Conservation (phyloP, 2,888 invertebrate genomes). For the Drosophila mulleri region DNA sequence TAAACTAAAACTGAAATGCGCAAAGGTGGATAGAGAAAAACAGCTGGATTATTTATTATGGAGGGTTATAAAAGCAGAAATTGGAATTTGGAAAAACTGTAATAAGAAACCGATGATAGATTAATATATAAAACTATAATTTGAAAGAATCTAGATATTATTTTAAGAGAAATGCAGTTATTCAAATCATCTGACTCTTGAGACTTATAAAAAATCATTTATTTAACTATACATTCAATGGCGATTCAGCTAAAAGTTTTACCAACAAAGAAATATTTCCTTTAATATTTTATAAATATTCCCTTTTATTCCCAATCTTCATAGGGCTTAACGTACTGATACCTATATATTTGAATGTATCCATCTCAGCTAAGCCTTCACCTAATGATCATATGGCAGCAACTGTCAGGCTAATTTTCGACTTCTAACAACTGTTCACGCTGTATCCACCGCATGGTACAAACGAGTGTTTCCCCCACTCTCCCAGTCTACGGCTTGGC, state of each 20-base stretch:
- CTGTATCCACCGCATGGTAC: background rate
- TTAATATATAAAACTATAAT: background rate
- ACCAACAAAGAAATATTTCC: background rate
- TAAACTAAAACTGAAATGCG: conserved; percentile 22
- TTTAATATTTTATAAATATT: background rate
- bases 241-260: background rate
- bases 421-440: conserved; percentile 2
- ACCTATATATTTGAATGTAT: background rate
- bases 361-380: no score
- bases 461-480: background rate
- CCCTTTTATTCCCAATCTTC: no score
- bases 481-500: conserved; percentile 29
- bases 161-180: no score
- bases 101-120: background rate
- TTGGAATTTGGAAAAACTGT: background rate
- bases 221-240: no score
- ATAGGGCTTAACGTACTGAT: background rate
- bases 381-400: background rate
- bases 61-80: background rate
- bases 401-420: conserved; percentile 9
- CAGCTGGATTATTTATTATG: background rate
- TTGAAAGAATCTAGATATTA: background rate
- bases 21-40: conserved; percentile 8
- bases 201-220: no score
- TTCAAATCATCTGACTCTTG: no score